phyloP scores from a whole-genome alignment of 2,888 invertebrate species.

The Operophtera brumata region DNA sequence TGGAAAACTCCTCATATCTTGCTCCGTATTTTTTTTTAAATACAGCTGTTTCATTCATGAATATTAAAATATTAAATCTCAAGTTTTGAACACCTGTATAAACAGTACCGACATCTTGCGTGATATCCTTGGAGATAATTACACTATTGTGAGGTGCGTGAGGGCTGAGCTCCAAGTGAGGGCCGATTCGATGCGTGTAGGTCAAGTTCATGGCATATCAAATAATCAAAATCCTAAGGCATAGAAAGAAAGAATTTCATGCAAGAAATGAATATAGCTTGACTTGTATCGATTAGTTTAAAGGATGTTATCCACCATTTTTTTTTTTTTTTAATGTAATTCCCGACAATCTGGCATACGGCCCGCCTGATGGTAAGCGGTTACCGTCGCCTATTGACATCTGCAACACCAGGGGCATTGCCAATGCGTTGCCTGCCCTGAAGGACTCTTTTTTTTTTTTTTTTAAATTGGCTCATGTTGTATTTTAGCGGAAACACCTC shows the following conservation, averaged over 20 bases:
- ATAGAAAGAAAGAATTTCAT: not conserved
- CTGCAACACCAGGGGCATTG: too few relatives aligned
- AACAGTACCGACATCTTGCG: slow-evolving; percentile 27
- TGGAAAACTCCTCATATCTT: too few relatives aligned
- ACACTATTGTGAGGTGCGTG: slow-evolving; percentile 47
- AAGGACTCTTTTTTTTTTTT: too few relatives aligned
- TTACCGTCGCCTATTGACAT: too few relatives aligned
- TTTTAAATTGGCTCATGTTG: too few relatives aligned
- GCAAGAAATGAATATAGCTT: not conserved
- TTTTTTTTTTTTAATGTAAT: too few relatives aligned
- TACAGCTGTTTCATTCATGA: not conserved
- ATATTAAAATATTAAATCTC: not conserved
- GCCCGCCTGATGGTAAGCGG: too few relatives aligned
- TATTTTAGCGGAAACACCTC: too few relatives aligned
- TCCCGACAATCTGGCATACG: too few relatives aligned
- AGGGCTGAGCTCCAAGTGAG: slow-evolving; percentile 7
- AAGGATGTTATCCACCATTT: too few relatives aligned
- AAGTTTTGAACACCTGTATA: slow-evolving; percentile 19
- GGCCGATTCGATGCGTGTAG: slow-evolving; percentile 33
- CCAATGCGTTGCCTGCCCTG: too few relatives aligned
- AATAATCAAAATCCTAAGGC: slow-evolving; percentile 7
- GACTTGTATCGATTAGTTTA: not conserved
- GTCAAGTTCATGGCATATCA: slow-evolving; percentile 29
- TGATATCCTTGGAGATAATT: slow-evolving; percentile 51
- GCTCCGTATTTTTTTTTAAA: too few relatives aligned